A percentile compares a stretch with the other conserved stretches of the same genome.
phyloP scores from a whole-genome alignment of 2,888 invertebrate genomes.

The Ochlodes sylvanus region DNA sequence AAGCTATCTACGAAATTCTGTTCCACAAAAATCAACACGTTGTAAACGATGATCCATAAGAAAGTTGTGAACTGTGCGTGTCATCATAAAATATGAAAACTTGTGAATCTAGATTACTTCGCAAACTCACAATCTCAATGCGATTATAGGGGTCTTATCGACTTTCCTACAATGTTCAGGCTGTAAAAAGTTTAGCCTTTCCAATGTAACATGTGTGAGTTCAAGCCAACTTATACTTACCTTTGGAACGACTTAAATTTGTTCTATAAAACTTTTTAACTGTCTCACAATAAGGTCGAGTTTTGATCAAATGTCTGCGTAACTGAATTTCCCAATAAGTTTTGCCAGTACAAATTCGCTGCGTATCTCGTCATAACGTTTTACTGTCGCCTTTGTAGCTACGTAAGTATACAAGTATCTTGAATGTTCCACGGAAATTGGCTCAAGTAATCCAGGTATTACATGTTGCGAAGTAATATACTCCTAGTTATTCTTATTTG shows the following conservation, averaged over 20 bases:
- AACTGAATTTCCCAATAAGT: slow-evolving; percentile 25
- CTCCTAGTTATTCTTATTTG: neutral
- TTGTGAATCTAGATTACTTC: slow-evolving; percentile 53
- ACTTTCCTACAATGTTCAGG: slow-evolving; percentile 72
- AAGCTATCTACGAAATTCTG: neutral
- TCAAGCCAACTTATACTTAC: slow-evolving; percentile 50
- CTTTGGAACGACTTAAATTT: slow-evolving; percentile 32
- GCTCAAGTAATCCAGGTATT: slow-evolving; percentile 59
- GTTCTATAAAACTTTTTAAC: slow-evolving; percentile 25
- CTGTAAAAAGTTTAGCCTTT: slow-evolving; percentile 78
- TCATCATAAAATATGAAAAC: slow-evolving; percentile 43
- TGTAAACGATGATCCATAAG: slow-evolving; percentile 27
- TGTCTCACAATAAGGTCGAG: slow-evolving; percentile 42
- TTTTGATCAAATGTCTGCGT: slow-evolving; percentile 40
- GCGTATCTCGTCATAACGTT: slow-evolving; percentile 78
- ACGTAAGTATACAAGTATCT: slow-evolving; percentile 53
- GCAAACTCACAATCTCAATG: slow-evolving; percentile 61
- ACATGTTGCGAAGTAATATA: slow-evolving; percentile 1
- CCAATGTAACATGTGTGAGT: slow-evolving; percentile 67
- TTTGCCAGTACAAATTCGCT: slow-evolving; percentile 60
- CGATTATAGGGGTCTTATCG: slow-evolving; percentile 72
- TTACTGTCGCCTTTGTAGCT: slow-evolving; percentile 69
- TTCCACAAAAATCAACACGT: slow-evolving; percentile 4
- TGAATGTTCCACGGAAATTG: slow-evolving; percentile 67
- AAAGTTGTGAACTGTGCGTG: slow-evolving; percentile 32